Evolutionary conservation across 2,888 invertebrate species (phyloP), one percentile per base, ranked within the genome.

Genomic region (Xestia rhomboidea): DNA sequence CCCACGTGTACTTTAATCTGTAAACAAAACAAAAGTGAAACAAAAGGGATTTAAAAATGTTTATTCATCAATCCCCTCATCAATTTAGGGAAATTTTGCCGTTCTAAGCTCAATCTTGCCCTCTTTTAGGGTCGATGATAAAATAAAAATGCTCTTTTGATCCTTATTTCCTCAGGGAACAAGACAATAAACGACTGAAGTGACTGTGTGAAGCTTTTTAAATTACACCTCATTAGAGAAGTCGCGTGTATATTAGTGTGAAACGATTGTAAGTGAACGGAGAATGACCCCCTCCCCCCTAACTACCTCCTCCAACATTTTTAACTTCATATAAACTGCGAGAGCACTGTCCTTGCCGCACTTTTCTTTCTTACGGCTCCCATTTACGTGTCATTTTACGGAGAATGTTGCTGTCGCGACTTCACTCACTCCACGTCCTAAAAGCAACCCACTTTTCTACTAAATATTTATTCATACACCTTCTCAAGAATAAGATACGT

Each of bases 211-310:
- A 81, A 75, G 77, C 79, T 80, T 81, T 82, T 82, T 73, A 87
- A 89, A 89, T 88, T 88, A 85, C 87, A 87, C 79, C 88, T 91
- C 90, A 88, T 91, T 90, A 91, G 85, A 82, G 76, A 69, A 86
- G 88, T 85, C 71, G 75, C 84, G 85, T 85, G 89, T 89, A 89
- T 90, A 92, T 91, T 88, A 84, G 83, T 85, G 86, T 86, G 84
- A 88, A 92, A 89, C 82, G 89, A 89, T 90, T 87, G 88, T 87
- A 84, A 85, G 87, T 83, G 87, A 84, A 85, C 84, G 80, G 77
- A 60, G 84, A 87, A 85, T 84, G 79, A 83, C 79, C 86, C 81
- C 72, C 68, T 74, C 80, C 82, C 60, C 85, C 82, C 84, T 90
- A 89, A 90, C 85, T 88, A 88, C 88, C 84, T 80, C 86, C 85